Evolutionary conservation across 2,888 invertebrate species (phyloP).

Genomic region (Hirtodrosophila duncani): DNA sequence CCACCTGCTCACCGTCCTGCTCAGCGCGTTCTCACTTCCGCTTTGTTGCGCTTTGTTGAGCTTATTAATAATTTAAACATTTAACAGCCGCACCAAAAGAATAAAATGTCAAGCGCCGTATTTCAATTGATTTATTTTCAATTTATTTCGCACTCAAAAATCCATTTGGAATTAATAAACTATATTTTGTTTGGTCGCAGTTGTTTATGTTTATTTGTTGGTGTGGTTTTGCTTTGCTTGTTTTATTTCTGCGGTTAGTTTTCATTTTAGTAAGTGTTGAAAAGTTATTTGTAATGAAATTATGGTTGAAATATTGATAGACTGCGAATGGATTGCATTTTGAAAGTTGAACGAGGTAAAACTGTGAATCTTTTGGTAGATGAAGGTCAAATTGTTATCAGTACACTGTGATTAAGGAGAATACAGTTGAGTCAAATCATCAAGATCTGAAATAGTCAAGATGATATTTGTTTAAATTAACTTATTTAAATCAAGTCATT

Average conservation of each 20-base stretch:
- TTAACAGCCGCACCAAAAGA: constrained; percentile 8
- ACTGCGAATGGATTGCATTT: not conserved
- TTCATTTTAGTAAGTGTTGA: constrained; percentile 46
- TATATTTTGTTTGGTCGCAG: constrained; percentile 22
- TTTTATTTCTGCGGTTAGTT: constrained; percentile 20
- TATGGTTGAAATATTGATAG: not conserved
- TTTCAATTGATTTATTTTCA: constrained; percentile 22
- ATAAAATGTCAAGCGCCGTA: not conserved
- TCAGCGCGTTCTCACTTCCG: constrained; percentile 21
- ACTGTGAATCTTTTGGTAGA: too few relatives aligned
- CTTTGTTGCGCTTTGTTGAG: constrained; percentile 28
- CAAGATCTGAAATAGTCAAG: too few relatives aligned
- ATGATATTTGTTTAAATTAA: too few relatives aligned
- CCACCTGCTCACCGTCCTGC: constrained; percentile 1
- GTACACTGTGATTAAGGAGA: too few relatives aligned
- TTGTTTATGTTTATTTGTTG: too few relatives aligned
- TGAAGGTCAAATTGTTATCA: too few relatives aligned
- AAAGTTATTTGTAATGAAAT: too few relatives aligned
- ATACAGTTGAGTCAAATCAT: too few relatives aligned
- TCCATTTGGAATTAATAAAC: constrained; percentile 22
- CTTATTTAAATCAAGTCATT: too few relatives aligned
- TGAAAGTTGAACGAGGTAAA: too few relatives aligned
- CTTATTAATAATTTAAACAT: constrained; percentile 52
- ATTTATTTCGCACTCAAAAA: not conserved
- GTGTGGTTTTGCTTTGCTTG: constrained; percentile 11